Evolutionary conservation across 2,113 vertebrate genomes (phyloP).

Genomic region (Corythaeola cristata): DNA sequence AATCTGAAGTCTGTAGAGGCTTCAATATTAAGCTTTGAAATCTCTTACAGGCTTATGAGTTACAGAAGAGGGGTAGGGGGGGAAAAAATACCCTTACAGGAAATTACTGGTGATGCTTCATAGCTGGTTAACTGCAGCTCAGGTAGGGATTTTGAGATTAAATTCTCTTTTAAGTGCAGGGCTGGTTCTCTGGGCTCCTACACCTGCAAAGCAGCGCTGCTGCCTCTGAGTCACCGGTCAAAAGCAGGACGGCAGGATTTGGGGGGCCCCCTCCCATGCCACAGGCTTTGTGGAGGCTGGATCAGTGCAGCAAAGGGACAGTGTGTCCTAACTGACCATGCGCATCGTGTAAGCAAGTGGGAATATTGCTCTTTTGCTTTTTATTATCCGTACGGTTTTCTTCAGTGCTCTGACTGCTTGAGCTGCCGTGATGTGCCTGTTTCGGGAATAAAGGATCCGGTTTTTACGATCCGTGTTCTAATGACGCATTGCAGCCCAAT

Average conservation of each 20-base stretch:
- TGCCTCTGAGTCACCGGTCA: background rate
- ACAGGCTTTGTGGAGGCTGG: background rate
- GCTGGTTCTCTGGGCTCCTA: background rate
- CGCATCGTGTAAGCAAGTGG: background rate
- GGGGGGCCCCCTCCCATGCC: fast-evolving
- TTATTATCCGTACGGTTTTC: background rate
- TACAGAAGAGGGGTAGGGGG: background rate
- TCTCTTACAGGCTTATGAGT: background rate
- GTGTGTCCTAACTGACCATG: fast-evolving
- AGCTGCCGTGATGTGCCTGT: background rate
- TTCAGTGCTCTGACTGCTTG: background rate
- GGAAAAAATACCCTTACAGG: background rate
- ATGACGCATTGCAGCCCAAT: background rate
- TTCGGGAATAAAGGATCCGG: background rate
- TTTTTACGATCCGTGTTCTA: background rate
- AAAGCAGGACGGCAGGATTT: background rate
- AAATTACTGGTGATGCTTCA: conserved; percentile 3
- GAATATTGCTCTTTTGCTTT: background rate
- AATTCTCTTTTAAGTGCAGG: background rate
- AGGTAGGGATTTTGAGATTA: background rate
- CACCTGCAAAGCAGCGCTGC: background rate
- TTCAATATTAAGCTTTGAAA: background rate
- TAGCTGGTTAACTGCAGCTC: background rate
- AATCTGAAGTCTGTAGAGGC: background rate
- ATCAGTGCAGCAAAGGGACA: background rate